Evolutionary conservation across 1,140 invertebrate genomes (phyloP).

Genomic region (Cydia strobilella): DNA sequence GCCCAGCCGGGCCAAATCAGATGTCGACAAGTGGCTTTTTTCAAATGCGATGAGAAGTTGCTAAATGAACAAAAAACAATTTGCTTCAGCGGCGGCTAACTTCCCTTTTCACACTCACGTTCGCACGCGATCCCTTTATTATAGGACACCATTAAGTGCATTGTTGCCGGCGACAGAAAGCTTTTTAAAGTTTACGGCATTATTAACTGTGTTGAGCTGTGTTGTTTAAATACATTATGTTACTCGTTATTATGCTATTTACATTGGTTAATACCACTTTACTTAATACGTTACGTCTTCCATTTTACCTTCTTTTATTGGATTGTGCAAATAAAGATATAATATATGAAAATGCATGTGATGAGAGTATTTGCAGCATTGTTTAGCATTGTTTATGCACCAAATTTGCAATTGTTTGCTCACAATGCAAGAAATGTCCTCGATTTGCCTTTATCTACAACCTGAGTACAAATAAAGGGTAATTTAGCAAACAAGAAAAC

Average conservation of each 20-base stretch:
- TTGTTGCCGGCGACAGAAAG: constrained; percentile 35
- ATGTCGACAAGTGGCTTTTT: constrained; percentile 9
- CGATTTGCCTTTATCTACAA: constrained; percentile 28
- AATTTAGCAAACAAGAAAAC: constrained; percentile 46
- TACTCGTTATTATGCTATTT: constrained; percentile 5
- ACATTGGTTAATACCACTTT: background rate
- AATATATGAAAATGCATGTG: background rate
- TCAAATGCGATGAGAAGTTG: constrained; percentile 16
- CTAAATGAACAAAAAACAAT: constrained; percentile 25
- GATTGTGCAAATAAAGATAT: background rate
- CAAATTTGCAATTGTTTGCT: constrained; percentile 18
- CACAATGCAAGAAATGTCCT: constrained; percentile 32
- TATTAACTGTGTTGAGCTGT: constrained; percentile 34
- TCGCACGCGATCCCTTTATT: constrained; percentile 27
- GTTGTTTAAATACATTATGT: constrained; percentile 23
- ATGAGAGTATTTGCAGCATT: background rate
- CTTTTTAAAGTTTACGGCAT: constrained; percentile 35
- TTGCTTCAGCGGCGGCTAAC: constrained; percentile 8
- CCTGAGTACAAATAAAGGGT: constrained; percentile 33
- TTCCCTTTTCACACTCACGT: constrained; percentile 33
- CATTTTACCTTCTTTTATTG: background rate
- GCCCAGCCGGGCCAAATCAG: background rate
- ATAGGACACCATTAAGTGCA: constrained; percentile 33
- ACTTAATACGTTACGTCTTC: background rate
- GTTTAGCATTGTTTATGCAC: constrained; percentile 8